Base-by-base conservation (phyloP, 2,113 vertebrate species). In the Anthoscopus minutus region DNA sequence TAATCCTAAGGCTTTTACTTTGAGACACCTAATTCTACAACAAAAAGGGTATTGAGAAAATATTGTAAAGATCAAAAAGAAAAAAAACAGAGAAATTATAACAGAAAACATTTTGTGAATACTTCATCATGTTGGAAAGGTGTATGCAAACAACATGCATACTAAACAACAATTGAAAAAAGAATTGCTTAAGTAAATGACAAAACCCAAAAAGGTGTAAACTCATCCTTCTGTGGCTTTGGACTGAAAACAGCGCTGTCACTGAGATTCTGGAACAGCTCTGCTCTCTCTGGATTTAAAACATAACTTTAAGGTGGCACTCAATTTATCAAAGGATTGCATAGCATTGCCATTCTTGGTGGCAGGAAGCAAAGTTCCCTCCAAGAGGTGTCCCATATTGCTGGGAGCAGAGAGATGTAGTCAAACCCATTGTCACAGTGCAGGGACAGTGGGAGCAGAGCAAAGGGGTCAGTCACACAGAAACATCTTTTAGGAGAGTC, bases 371-470 rank as follows among this genome's bases (percentile, higher is more conserved):
- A 76, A 61, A 81, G 24, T 15, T 33, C 71, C 42, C 45, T 27
- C 4, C 28, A 19, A 7, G 60, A 45, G 27, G 5, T 5, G 2
- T 18, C 33, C 9, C n/a, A 9, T 1, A 8, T 20, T 61, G 13
- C 44, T 45, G 40, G 18, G 27, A 64, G 35, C 15, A n/a, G 58
- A 24, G 47, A 56, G 23, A 60, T 28, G 15, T 9, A 31, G 54
- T 21, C 33, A 53, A 73, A 92, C 2, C n/a, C 60, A 5, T 1
- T 5, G 48, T 16, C 11, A 11, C 40, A 35, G 40, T 0, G 0
- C 23, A 13, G 0, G 1, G 21, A 4, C 8, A 27, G 22, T 4
- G 4, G 42, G 33, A 54, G 12, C 0, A 0, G 7, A 89, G 38
- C 20, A 33, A 57, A 60, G 30, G 35, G 28, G 9, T 13, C 0